Conservation (phyloP, 2,888 invertebrate genomes). For the Oegoconia quadripuncta region DNA sequence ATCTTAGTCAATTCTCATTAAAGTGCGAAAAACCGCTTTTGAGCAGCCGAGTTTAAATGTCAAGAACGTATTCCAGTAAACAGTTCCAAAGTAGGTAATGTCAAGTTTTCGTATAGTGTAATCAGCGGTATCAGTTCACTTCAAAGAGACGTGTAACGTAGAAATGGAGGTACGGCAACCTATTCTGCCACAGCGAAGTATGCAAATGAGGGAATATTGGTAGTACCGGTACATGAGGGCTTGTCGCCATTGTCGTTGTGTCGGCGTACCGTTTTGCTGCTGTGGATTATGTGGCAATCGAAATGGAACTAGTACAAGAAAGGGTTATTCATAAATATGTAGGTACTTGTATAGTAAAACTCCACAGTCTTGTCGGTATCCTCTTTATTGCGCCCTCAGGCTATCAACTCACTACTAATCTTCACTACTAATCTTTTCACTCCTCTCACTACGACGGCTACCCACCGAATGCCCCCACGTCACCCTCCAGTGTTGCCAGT, state of each 20-base stretch:
- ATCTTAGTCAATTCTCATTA: too few relatives aligned
- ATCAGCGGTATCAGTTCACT: conserved; percentile 22
- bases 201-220: conserved; percentile 70
- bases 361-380: too few relatives aligned
- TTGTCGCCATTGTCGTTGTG: conserved; percentile 50
- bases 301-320: too few relatives aligned
- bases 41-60: not conserved
- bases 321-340: too few relatives aligned
- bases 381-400: too few relatives aligned
- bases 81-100: not conserved
- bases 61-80: not conserved
- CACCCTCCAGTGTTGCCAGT: too few relatives aligned
- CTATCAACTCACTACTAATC: too few relatives aligned
- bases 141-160: conserved; percentile 44
- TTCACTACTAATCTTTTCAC: too few relatives aligned
- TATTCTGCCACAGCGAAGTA: conserved; percentile 31
- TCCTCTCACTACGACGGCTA: too few relatives aligned
- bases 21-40: too few relatives aligned
- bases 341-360: too few relatives aligned
- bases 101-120: conserved; percentile 1
- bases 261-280: conserved; percentile 24
- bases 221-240: conserved; percentile 50
- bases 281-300: conserved; percentile 3
- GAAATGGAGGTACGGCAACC: conserved; percentile 34
- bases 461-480: too few relatives aligned